Base-by-base conservation (phyloP, 2,888 invertebrate genomes). In the Leptinotarsa peninsularis region DNA sequence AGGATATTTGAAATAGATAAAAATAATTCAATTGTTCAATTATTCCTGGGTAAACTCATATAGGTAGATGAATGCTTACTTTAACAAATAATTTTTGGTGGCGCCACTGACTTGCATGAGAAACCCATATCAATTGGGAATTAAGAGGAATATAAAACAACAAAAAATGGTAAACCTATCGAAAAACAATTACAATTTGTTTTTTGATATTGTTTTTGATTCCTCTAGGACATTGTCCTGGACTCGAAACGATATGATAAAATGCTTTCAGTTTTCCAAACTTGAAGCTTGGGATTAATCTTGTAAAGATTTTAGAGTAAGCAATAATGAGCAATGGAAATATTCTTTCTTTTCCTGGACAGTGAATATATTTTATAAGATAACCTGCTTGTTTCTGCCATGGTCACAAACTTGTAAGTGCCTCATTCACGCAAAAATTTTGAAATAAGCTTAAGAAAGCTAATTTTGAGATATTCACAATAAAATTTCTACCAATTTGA, bases 321-420 rank as follows among this genome's bases (percentile, higher is more conserved):
- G 7, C 18, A 54, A 54, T 15, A 60, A 23, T 27, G 3, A 5
- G 60, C 27, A 60, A 23, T 60, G 10, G 43, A 60, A 27, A 18
- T 56, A 14, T 60, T 27, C 4, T 60, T 60, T 60, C 60, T 15
- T 27, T 18, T 15, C 23, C 60, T 27, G 60, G 60, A 21, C 17
- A 21, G 5, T 27, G 27, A 23, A 60, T 60, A 23, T 60, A 23
- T 54, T 54, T 54, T 54, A 43, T 18, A 54, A 54, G 54, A 54
- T 18, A 54, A 54, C 18, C 18, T 21, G 60, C 60, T 60, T 60
- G 60, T 60, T 60, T 60, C 60, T 10, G 23, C 60, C 17, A 60
- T 60, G 23, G 15, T 27, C 60, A 27, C 60, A 60, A 21, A 60
- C 15, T 60, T 60, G 27, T 60, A 60, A 60, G 60, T 60, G 60